Evolutionary conservation across 1,140 invertebrate genomes (phyloP), one percentile per base, ranked within the genome.

Genomic region (Cephus cinctus): DNA sequence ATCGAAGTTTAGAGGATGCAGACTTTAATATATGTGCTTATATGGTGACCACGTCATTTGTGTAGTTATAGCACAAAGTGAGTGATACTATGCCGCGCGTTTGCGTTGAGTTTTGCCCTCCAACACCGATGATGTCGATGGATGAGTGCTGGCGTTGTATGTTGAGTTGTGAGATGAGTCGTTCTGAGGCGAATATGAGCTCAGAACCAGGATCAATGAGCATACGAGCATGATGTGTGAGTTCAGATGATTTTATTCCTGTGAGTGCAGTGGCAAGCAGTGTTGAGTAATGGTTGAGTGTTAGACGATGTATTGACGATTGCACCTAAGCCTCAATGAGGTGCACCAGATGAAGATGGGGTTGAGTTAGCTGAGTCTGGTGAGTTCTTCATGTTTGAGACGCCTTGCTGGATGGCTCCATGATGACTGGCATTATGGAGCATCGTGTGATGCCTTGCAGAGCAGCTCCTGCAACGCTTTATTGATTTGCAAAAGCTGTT

Each of bases 151-250:
- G 12, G 4, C 34, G 45, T 8, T 4, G 0, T 18, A 43, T 5
- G 2, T 22, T 31, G 21, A 48, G 51, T 12, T 31, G 40, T 5
- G 14, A 14, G 3, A 38, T 40, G 21, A 47, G 30, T 6, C n/a
- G 39, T n/a, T 52, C 50, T 8, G 44, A 39, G 11, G 48, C 35
- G 23, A 48, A 38, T 1, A 45, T 39, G 22, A 48, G 21, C 31
- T 53, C 45, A 8, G 52, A 54, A 4, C 47, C 46, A 9, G 52
- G 42, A 42, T 49, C 47, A 30, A 50, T 34, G 25, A 45, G 47
- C 11, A 49, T 5, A 5, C 46, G 46, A 32, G 42, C 42, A 3
- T 42, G 36, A 20, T 46, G 43, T 25, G 38, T 9, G 12, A 0
- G 43, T 4, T 9, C 14, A 6, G 42, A 35, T 41, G 43, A 34